Evolutionary conservation across 92 coral and sea anemone species (phyloP).

Genomic region (Diadumene lineata): DNA sequence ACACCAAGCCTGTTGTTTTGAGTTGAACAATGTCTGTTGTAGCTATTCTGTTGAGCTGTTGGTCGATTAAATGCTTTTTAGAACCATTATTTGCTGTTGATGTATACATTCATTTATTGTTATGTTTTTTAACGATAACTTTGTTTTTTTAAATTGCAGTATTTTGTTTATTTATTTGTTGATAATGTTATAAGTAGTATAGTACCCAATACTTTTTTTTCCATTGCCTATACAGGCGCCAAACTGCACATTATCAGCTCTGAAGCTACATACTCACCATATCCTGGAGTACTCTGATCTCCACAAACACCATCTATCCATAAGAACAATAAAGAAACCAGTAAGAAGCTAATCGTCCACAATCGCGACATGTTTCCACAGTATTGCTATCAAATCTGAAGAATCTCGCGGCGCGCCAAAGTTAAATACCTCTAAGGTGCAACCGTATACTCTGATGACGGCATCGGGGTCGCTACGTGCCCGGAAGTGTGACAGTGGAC

Average conservation of each 20-base stretch:
- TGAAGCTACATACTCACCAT: not conserved
- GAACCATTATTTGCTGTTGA: too few relatives aligned
- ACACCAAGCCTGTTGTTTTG: too few relatives aligned
- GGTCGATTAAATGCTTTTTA: too few relatives aligned
- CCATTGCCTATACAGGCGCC: too few relatives aligned
- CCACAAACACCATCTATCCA: not conserved
- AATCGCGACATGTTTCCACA: not conserved
- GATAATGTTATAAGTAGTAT: too few relatives aligned
- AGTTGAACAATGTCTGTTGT: too few relatives aligned
- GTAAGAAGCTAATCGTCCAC: not conserved
- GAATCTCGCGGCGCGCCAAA: not conserved
- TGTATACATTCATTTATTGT: too few relatives aligned
- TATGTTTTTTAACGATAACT: too few relatives aligned
- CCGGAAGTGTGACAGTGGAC: not conserved
- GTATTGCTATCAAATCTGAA: not conserved
- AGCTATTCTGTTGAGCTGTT: too few relatives aligned
- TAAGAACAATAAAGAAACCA: not conserved
- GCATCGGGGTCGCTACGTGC: not conserved
- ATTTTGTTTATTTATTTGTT: too few relatives aligned
- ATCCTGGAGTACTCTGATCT: not conserved
- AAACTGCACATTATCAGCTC: not conserved
- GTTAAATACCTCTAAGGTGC: not conserved
- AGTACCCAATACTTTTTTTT: too few relatives aligned
- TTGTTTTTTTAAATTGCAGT: too few relatives aligned
- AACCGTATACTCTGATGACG: constrained; percentile 1